These are phyloP conservation scores for Drosophila mulleri DNA, from an alignment of 2,888 invertebrate genomes.

Conservation along the genomic window DNA sequence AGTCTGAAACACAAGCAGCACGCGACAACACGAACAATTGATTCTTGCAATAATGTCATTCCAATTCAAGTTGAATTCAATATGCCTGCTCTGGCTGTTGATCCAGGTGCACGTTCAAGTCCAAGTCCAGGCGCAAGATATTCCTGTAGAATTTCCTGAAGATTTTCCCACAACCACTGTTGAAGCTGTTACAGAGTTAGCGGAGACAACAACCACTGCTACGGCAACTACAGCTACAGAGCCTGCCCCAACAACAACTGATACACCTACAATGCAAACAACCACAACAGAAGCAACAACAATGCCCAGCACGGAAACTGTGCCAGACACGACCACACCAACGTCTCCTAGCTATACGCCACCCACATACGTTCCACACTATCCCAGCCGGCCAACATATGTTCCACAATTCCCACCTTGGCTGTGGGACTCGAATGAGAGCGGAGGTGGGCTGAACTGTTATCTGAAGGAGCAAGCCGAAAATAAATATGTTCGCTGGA, in stretches of 20 bases:
- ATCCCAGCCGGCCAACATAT: not conserved
- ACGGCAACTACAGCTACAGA: not conserved
- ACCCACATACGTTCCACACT: not conserved
- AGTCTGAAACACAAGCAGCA: constrained; percentile 50
- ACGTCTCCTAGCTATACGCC: constrained; percentile 21
- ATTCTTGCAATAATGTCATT: constrained; percentile 30
- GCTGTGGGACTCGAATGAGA: constrained; percentile 30
- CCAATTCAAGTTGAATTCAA: not conserved
- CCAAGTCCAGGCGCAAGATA: constrained; percentile 61
- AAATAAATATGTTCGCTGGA: constrained; percentile 27
- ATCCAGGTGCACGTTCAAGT: constrained; percentile 11
- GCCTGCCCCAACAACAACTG: constrained; percentile 15
- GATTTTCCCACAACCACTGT: constrained; percentile 49
- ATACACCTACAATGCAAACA: not conserved
- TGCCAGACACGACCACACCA: constrained; percentile 13
- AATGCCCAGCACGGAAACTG: constrained; percentile 2
- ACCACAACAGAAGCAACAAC: constrained; percentile 19
- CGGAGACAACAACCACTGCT: constrained; percentile 19
- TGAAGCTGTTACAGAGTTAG: constrained; percentile 6
- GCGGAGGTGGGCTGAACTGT: constrained; percentile 36
- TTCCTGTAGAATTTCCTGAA: constrained; percentile 62
- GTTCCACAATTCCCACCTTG: constrained; percentile 12
- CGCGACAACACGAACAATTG: constrained; percentile 44
- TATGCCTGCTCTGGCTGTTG: constrained; percentile 44
- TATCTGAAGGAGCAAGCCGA: constrained; percentile 68